Base-by-base conservation (phyloP, 2,797 vertebrate genomes). In the Aplochiton taeniatus region DNA sequence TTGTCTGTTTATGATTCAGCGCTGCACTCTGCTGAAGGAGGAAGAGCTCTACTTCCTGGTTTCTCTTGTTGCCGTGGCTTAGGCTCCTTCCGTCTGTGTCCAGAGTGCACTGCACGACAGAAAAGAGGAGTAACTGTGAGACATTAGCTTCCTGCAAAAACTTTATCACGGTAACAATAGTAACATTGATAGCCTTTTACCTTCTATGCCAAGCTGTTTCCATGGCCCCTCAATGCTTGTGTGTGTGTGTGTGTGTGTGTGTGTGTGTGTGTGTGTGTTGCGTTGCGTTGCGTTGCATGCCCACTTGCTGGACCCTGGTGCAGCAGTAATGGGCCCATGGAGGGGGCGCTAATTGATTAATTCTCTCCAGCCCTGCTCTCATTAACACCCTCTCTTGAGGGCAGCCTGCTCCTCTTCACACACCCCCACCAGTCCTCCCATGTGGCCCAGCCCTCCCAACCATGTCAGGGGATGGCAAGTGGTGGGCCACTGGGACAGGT, bases 261-360 rank as follows among this genome's bases (percentile, higher is more conserved):
- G 45, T 72, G 56, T 8, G 42, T 63, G 71, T 63, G 47, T 62
- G 45, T 50, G 7, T 62, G 19, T 41, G 12, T n/a, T 43, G 19
- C 31, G 20, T n/a, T 31, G 20, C 51, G 64, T n/a, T 68, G 43
- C 4, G 43, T 8, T 10, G 3, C 6, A 6, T 31, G 31, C 3
- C 3, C 31, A 31, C 31, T 31, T 31, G 31, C 31, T 31, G 59
- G 59, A 54, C 42, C 45, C 82, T 75, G 81, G 42, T 80, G 77
- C 61, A 11, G 81, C 83, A 90, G 78, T 90, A 91, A 91, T 91
- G 67, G 77, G 83, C 76, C 87, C 60, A 31, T 66, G 79, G 83
- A 80, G 85, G 79, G 62, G 77, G 82, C 64, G 86, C 76, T 91
- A 92, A 93, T 91, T 91, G 90, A 91, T 90, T 91, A 63, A 76